These are phyloP conservation scores for Channa maculata DNA, from an alignment of 2,113 vertebrate genomes.

Conservation along the genomic window DNA sequence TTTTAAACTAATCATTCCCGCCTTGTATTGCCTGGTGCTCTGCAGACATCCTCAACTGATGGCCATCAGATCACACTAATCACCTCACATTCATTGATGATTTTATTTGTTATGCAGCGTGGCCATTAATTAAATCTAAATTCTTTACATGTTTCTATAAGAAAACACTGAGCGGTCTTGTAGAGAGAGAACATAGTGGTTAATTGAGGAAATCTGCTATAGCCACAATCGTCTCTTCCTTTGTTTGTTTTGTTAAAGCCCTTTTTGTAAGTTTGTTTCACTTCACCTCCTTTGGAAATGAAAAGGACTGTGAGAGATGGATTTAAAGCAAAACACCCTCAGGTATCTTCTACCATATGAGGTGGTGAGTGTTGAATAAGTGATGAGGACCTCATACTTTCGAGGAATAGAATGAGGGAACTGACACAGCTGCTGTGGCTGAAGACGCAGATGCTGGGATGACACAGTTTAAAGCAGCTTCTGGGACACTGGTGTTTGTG, in stretches of 20 bases:
- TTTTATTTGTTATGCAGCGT: too few species aligned
- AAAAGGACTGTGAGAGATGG: neutral
- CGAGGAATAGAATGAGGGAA: slow-evolving; percentile 18
- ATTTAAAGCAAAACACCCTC: slow-evolving; percentile 15
- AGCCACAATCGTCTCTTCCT: neutral
- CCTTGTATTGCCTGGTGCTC: neutral
- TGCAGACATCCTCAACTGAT: neutral
- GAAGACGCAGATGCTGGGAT: slow-evolving; percentile 9
- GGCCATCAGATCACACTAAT: too few species aligned
- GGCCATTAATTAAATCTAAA: neutral
- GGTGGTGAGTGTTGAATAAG: slow-evolving; percentile 31
- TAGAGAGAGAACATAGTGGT: neutral
- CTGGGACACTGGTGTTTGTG: neutral
- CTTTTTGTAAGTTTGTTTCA: neutral
- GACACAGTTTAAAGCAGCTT: slow-evolving; percentile 1
- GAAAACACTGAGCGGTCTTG: neutral
- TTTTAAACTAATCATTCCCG: neutral
- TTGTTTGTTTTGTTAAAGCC: neutral
- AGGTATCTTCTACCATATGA: slow-evolving; percentile 15
- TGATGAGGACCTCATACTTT: slow-evolving; percentile 28
- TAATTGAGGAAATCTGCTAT: neutral
- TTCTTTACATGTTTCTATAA: neutral
- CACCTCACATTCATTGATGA: too few species aligned
- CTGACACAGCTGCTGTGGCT: slow-evolving; percentile 1
- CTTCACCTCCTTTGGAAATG: slow-evolving; percentile 5